phyloP scores from a whole-genome alignment of 2,888 invertebrate species.

The Drosophila putrida region DNA sequence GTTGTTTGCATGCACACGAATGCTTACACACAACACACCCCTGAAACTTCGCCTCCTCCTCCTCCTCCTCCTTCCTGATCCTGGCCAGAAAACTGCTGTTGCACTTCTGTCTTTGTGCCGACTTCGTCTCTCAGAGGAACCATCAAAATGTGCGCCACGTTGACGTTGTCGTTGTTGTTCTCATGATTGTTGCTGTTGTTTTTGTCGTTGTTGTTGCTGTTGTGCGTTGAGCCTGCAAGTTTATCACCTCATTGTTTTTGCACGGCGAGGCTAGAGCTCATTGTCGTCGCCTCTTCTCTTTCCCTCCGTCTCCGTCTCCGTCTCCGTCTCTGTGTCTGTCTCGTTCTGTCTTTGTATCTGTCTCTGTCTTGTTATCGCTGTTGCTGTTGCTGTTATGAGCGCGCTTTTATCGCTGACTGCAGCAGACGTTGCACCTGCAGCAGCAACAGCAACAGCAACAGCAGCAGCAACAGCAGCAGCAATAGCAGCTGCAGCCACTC shows the following conservation, averaged over 20 bases:
- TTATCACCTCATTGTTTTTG: constrained; percentile 79
- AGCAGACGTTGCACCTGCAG: constrained; percentile 53
- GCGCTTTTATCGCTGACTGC: constrained; percentile 63
- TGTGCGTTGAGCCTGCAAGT: constrained; percentile 78
- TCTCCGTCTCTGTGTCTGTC: neutral
- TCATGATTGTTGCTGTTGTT: constrained; percentile 8
- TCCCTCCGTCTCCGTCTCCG: neutral
- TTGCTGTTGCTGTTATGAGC: constrained; percentile 13
- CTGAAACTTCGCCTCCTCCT: no score
- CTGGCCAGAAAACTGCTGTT: constrained; percentile 32
- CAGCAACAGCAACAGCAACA: constrained; percentile 3
- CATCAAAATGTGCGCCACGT: constrained; percentile 70
- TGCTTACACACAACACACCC: constrained; percentile 28
- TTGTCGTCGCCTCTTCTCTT: constrained; percentile 45
- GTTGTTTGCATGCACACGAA: constrained; percentile 72
- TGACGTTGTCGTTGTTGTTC: constrained; percentile 41
- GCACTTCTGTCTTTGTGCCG: constrained; percentile 41
- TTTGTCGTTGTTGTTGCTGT: constrained; percentile 12
- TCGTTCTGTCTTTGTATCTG: neutral
- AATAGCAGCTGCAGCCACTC: constrained; percentile 32
- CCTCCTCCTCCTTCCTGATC: neutral
- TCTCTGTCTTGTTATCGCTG: neutral
- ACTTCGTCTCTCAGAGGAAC: constrained; percentile 63
- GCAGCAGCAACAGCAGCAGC: neutral
- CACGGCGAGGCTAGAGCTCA: constrained; percentile 55